These are phyloP conservation scores for Porites australiensis DNA, from an alignment of 64 coral and sea anemone genomes.

Conservation along the genomic window DNA sequence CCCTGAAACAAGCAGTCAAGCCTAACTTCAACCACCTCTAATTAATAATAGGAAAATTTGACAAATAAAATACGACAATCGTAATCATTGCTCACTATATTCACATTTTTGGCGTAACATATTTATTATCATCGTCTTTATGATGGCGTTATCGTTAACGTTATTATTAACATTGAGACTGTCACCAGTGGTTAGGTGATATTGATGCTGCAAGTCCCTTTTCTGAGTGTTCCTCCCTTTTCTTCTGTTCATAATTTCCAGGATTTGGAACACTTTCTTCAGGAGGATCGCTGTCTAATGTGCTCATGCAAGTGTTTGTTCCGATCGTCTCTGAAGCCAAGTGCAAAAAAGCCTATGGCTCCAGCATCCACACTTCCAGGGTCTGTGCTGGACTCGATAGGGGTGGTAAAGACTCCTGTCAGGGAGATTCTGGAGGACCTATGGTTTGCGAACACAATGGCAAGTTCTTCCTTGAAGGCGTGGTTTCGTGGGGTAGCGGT, in stretches of 20 bases:
- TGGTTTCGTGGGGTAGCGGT: slow-evolving; percentile 43
- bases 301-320: slow-evolving; percentile 49
- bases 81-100: too few species aligned
- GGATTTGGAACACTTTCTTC: slow-evolving; percentile 44
- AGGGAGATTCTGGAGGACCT: slow-evolving; percentile 63
- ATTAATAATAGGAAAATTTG: too few species aligned
- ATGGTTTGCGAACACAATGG: slow-evolving; percentile 51
- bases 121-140: too few species aligned
- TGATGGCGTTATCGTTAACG: too few species aligned
- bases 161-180: too few species aligned
- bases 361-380: slow-evolving; percentile 55
- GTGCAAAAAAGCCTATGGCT: slow-evolving; percentile 33
- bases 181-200: too few species aligned
- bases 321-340: slow-evolving; percentile 1
- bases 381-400: slow-evolving; percentile 39
- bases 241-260: neutral
- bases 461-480: slow-evolving; percentile 57
- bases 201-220: too few species aligned
- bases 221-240: too few species aligned
- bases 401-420: slow-evolving; percentile 57
- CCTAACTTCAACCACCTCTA: too few species aligned
- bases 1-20: too few species aligned
- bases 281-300: neutral
- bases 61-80: too few species aligned
- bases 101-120: too few species aligned